phyloP scores from a whole-genome alignment of 2,888 invertebrate genomes.

The Erynnis tages region DNA sequence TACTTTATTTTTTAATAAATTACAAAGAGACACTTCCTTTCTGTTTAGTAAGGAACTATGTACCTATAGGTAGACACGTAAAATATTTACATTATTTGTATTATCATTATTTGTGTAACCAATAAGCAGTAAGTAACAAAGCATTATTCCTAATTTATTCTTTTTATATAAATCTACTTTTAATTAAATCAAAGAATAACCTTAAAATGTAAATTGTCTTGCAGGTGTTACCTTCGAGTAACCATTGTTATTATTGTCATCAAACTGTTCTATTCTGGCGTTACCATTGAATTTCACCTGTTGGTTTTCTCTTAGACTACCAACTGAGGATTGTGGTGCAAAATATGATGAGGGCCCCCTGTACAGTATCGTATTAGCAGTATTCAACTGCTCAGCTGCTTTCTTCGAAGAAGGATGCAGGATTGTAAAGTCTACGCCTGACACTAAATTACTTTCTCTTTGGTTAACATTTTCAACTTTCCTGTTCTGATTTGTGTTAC shows the following conservation, averaged over 20 bases:
- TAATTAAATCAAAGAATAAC: not conserved
- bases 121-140: no score
- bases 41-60: no score
- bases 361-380: slow-evolving; percentile 48
- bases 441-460: slow-evolving; percentile 36
- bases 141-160: no score
- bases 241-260: slow-evolving; percentile 47
- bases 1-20: no score
- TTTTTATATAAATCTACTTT: not conserved
- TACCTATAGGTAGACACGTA: no score
- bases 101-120: no score
- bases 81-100: no score
- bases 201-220: slow-evolving; percentile 50
- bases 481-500: slow-evolving; percentile 47
- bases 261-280: slow-evolving; percentile 62
- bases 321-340: slow-evolving; percentile 66
- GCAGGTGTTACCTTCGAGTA: slow-evolving; percentile 55
- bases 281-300: slow-evolving; percentile 42
- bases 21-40: no score
- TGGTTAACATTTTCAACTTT: slow-evolving; percentile 40
- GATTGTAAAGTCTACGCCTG: slow-evolving; percentile 52
- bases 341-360: slow-evolving; percentile 71
- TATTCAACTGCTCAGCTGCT: slow-evolving; percentile 41
- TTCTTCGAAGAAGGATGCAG: slow-evolving; percentile 48
- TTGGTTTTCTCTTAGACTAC: slow-evolving; percentile 49